Evolutionary conservation across 2,797 vertebrate species (phyloP), one percentile per base, ranked within the genome.

Genomic region (Peromyscus eremicus): DNA sequence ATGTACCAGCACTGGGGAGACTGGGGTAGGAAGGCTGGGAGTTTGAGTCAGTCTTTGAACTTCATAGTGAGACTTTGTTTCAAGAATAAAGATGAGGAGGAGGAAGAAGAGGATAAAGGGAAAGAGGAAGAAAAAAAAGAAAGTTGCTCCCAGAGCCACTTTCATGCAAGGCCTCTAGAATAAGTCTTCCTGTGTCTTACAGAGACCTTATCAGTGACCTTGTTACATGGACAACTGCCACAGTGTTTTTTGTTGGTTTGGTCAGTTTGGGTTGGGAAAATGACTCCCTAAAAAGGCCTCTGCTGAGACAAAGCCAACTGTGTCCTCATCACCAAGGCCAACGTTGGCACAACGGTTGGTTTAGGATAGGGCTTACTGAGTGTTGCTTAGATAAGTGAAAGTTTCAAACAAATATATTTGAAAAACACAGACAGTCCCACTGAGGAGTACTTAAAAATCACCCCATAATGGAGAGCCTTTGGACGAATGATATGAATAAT

Each of bases 401-500:
- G 55, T 16, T 81, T 83, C 81, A 73, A 82, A 91, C 29, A 57
- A 27, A 40, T 55, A 52, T 55, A 86, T 90, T 94, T 93, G 80
- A 82, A 94, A 97, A 92, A 87, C 34, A 77, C 21, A 79, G 60
- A 73, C 85, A 94, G 94, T 77, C 7, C 17, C 27, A 57, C 46
- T 32, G 52, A 55, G 94, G 80, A 93, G 21, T 82, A 83, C 71
- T 80, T 37, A 40, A 37, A 87, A 87, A 40, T 46, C 46, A 64
- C 52, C 34, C 60, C 25, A 14, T 43, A 82, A 79, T 73, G 52
- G 73, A 32, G 89, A 57, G 60, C 7, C 25, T 96, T 88, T 57
- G 81, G 89, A 77, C 43, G 60, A 70, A 66, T 37, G 25, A 83
- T 70, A 49, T 64, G 52, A 92, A 92, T 46, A 62, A 71, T 81